These are phyloP conservation scores for Podargus strigoides DNA, from an alignment of 2,797 vertebrate genomes.

Conservation along the genomic window DNA sequence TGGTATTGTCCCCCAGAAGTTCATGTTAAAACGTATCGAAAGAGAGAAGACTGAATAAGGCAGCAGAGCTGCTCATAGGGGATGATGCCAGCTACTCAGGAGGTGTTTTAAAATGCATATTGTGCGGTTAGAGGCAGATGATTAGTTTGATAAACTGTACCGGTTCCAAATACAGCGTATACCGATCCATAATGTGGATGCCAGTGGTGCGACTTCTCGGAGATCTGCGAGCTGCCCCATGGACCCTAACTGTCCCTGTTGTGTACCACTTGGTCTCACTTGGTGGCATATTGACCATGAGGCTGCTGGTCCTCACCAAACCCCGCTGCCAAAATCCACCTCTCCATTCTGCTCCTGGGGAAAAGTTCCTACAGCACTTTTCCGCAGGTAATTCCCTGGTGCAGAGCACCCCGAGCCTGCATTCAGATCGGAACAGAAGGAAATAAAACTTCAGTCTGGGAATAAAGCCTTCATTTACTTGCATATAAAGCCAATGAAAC, in stretches of 20 bases:
- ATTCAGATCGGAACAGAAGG: neutral
- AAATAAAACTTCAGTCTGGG: neutral
- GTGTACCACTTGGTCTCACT: neutral
- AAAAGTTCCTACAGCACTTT: neutral
- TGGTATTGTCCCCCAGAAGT: neutral
- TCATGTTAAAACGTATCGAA: constrained; percentile 22
- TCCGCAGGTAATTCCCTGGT: neutral
- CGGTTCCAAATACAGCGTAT: neutral
- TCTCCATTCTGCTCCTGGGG: neutral
- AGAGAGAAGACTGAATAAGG: constrained; percentile 27
- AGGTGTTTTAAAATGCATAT: neutral
- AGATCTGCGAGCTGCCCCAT: neutral
- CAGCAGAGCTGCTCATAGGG: neutral
- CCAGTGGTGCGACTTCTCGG: neutral
- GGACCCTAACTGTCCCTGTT: neutral
- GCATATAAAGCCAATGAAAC: neutral
- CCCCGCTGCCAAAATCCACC: neutral
- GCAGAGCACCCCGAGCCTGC: neutral
- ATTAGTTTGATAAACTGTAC: neutral
- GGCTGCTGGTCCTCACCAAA: neutral
- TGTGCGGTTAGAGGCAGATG: neutral
- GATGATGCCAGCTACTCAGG: neutral
- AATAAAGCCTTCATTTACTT: neutral
- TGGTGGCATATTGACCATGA: neutral
- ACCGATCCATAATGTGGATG: neutral